A percentile compares a stretch with the other conserved stretches of the same genome.
These are phyloP conservation scores for Palythoa grandiflora DNA, from an alignment of 92 coral and sea anemone species.

Conservation along the genomic window DNA sequence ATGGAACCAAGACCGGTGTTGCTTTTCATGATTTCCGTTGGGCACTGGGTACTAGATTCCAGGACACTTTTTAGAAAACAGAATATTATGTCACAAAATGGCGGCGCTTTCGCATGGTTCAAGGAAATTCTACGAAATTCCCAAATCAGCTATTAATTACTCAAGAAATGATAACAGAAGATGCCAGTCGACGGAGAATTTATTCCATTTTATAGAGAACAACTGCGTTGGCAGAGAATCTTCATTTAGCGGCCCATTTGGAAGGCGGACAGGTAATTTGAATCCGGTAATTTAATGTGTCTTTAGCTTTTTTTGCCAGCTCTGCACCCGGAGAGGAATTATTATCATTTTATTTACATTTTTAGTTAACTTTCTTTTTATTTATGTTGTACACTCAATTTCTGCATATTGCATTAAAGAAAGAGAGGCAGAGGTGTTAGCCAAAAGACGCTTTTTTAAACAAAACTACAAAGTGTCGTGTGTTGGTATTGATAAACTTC, in stretches of 20 bases:
- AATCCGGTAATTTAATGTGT: slow-evolving; percentile 58
- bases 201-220: slow-evolving; percentile 76
- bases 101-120: slow-evolving; percentile 83
- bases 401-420: too few relatives aligned
- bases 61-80: not conserved
- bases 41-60: slow-evolving; percentile 28
- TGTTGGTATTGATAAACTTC: too few relatives aligned
- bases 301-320: too few relatives aligned
- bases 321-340: too few relatives aligned
- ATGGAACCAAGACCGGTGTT: too few relatives aligned
- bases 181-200: slow-evolving; percentile 46
- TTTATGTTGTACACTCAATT: too few relatives aligned
- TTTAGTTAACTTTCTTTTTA: too few relatives aligned
- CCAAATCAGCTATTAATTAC: slow-evolving; percentile 57
- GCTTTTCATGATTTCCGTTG: too few relatives aligned
- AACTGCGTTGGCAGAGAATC: slow-evolving; percentile 90
- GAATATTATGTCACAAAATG: slow-evolving; percentile 71
- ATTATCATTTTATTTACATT: not conserved
- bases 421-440: too few relatives aligned
- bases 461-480: too few relatives aligned
- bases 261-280: slow-evolving; percentile 84
- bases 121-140: slow-evolving; percentile 92
- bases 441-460: too few relatives aligned
- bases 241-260: slow-evolving; percentile 91
- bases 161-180: slow-evolving; percentile 11